Conservation (phyloP, 2,888 invertebrate genomes). For the Athalia circularis region DNA sequence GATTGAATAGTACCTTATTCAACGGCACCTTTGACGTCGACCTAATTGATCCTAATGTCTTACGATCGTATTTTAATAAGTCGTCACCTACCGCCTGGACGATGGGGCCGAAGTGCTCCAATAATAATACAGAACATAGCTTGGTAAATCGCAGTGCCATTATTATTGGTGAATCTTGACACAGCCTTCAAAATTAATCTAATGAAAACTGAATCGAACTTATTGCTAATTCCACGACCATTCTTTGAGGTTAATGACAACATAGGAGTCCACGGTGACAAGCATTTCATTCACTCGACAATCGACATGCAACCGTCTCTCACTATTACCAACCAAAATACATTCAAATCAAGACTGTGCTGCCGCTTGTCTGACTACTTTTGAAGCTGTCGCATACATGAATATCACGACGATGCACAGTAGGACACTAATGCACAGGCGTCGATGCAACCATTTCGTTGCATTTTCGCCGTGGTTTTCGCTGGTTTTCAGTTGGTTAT, state of each 20-base stretch:
- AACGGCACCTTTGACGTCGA: slow-evolving; percentile 78
- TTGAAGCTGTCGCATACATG: no score
- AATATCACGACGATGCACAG: no score
- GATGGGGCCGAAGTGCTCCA: slow-evolving; percentile 87
- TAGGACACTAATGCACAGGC: no score
- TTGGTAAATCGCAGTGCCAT: slow-evolving; percentile 86
- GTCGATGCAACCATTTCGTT: no score
- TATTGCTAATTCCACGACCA: not conserved
- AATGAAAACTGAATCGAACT: not conserved
- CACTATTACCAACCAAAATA: no score
- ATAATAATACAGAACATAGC: slow-evolving; percentile 83
- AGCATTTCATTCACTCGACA: no score
- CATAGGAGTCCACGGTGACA: not conserved
- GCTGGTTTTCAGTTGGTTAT: no score
- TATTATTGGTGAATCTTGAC: slow-evolving; percentile 48
- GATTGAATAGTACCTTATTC: slow-evolving; percentile 74
- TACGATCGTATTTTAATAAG: slow-evolving; percentile 83
- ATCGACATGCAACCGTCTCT: no score
- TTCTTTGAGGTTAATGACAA: slow-evolving; percentile 26
- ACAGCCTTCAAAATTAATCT: not conserved
- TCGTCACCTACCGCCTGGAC: slow-evolving; percentile 84
- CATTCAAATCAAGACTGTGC: no score
- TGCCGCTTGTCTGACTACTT: no score
- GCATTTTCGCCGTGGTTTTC: no score
- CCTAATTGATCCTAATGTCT: slow-evolving; percentile 81